Conservation (phyloP, 1,140 invertebrate species). For the Heterodera schachtii region DNA sequence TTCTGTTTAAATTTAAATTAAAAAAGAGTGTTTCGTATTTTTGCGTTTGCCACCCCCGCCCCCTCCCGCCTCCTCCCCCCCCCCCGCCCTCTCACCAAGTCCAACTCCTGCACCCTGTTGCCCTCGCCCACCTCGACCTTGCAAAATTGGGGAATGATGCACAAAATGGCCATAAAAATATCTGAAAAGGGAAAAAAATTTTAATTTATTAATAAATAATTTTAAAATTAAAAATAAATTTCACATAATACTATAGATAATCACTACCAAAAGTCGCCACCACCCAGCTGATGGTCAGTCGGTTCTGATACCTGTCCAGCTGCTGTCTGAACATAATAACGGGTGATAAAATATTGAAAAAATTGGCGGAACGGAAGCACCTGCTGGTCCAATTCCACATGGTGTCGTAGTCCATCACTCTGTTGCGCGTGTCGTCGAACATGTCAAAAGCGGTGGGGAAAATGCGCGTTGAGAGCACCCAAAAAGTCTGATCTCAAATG, state of each 20-base stretch:
- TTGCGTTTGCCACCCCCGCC: not conserved
- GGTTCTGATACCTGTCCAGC: conserved; percentile 17
- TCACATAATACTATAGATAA: not conserved
- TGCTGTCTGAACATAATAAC: conserved; percentile 15
- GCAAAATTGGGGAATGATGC: conserved; percentile 45
- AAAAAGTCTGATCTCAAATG: conserved; percentile 41
- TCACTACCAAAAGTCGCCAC: not conserved
- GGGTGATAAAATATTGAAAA: not conserved
- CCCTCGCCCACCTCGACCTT: conserved; percentile 40
- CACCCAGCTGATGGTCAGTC: not conserved
- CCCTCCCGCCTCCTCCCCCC: not conserved
- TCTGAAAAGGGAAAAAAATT: not conserved
- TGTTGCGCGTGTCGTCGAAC: conserved; percentile 41
- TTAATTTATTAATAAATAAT: not conserved
- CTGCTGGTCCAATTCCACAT: conserved; percentile 21
- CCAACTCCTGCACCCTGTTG: conserved; percentile 18
- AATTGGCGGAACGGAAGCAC: not conserved
- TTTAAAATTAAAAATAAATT: not conserved
- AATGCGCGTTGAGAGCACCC: conserved; percentile 39
- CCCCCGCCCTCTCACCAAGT: conserved; percentile 19
- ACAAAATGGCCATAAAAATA: conserved; percentile 39
- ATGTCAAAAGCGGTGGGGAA: conserved; percentile 42
- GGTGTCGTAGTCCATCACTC: not conserved
- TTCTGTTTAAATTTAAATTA: too few relatives aligned
- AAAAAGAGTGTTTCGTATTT: too few relatives aligned